Percentiles rank a stretch among this genome's conserved stretches.
phyloP scores from a whole-genome alignment of 2,113 vertebrate species.

The Passer montanus region DNA sequence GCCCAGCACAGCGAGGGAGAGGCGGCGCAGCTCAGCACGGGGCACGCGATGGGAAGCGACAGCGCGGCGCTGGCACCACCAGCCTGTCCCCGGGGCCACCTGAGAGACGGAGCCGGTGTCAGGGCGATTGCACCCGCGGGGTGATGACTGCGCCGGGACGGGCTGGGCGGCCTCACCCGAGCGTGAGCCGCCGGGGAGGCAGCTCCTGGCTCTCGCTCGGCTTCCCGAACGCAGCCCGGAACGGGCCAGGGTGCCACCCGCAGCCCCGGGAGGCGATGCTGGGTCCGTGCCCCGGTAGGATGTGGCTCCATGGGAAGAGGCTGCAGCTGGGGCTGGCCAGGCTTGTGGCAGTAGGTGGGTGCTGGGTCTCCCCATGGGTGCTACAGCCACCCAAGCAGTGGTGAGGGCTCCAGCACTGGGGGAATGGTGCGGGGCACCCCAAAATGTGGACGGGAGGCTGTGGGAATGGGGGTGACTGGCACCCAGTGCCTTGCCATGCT shows the following conservation, averaged over 20 bases:
- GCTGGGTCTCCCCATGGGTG: rapidly evolving
- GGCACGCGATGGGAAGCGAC: neutral
- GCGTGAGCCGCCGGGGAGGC: neutral
- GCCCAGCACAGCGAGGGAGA: rapidly evolving
- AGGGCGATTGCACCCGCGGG: neutral
- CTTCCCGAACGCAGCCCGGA: rapidly evolving
- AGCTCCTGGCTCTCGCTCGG: neutral
- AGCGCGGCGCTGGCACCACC: neutral
- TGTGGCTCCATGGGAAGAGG: neutral
- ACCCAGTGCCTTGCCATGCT: rapidly evolving
- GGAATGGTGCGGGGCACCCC: neutral
- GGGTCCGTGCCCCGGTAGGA: rapidly evolving
- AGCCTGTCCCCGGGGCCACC: neutral
- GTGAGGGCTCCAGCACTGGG: neutral
- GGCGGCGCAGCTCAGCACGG: neutral
- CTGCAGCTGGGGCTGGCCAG: neutral
- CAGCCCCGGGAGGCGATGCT: rapidly evolving
- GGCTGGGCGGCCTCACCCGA: rapidly evolving
- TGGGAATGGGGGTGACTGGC: neutral
- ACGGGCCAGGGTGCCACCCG: rapidly evolving
- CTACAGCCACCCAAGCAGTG: neutral
- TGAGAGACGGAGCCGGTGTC: neutral
- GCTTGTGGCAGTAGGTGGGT: neutral
- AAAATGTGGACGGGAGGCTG: neutral
- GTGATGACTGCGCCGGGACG: neutral